Evolutionary conservation across 30 jellyfish, hydroid and myxozoan genomes (phyloP).

Genomic region (Aurelia sp.): DNA sequence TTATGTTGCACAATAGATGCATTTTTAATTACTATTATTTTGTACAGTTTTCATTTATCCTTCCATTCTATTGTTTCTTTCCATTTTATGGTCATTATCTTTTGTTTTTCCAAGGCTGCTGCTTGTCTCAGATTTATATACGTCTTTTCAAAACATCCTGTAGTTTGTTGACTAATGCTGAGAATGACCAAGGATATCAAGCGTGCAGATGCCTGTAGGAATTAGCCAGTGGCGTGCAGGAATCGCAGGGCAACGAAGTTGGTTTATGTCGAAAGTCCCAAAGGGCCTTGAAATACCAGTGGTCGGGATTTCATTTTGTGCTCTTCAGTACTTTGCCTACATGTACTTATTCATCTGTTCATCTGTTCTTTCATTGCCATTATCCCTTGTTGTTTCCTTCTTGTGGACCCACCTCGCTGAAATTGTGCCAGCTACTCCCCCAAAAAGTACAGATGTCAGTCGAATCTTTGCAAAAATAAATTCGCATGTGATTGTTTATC

Average conservation of each 20-base stretch:
- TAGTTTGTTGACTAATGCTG: conserved; percentile 28
- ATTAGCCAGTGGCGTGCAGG: conserved; percentile 67
- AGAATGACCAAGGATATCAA: not conserved
- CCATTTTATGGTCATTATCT: not conserved
- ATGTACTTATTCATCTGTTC: too few species aligned
- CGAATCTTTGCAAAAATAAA: conserved; percentile 33
- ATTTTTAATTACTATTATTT: too few species aligned
- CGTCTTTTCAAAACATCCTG: conserved; percentile 21
- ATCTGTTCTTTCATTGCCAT: too few species aligned
- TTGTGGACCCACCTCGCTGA: conserved; percentile 51
- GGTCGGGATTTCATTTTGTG: conserved; percentile 12
- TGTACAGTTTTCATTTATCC: too few species aligned
- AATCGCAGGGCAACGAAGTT: conserved; percentile 27
- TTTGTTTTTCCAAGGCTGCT: conserved; percentile 29
- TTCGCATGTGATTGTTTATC: not conserved
- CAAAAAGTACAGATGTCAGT: conserved; percentile 39
- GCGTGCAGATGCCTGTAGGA: conserved; percentile 69
- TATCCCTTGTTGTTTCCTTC: not conserved
- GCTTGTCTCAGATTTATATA: conserved; percentile 18
- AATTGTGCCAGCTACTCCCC: conserved; percentile 39
- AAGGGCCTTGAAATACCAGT: conserved; percentile 49
- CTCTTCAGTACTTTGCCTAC: too few species aligned
- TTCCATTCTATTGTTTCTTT: conserved; percentile 10
- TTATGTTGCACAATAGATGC: too few species aligned
- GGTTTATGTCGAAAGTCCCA: conserved; percentile 37